Evolutionary conservation across 2,888 invertebrate genomes (phyloP).

Genomic region (Dysmachus trigonus): DNA sequence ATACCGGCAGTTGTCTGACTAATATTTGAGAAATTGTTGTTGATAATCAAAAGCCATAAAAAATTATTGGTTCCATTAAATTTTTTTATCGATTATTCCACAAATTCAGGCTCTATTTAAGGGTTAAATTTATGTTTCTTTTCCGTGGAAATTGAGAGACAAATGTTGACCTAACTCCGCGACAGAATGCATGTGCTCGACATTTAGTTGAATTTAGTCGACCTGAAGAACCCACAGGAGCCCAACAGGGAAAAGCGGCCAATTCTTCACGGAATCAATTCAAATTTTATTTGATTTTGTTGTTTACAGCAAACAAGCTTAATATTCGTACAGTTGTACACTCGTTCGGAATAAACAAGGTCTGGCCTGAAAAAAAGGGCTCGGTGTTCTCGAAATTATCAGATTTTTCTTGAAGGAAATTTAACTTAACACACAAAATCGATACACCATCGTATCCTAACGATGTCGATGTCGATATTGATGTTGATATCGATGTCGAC

Average conservation of each 20-base stretch:
- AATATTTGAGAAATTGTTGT: neutral
- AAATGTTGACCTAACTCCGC: neutral
- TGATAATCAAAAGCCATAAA: conserved; percentile 26
- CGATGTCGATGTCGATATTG: no score
- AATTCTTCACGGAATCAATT: neutral
- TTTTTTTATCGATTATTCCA: conserved; percentile 6
- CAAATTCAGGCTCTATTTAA: neutral
- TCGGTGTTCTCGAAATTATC: neutral
- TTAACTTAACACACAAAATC: neutral
- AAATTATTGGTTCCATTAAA: conserved; percentile 4
- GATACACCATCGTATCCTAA: neutral
- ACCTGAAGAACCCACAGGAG: neutral
- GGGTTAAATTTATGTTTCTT: neutral
- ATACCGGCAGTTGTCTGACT: neutral
- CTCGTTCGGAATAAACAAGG: conserved; percentile 1
- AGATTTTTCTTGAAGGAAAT: conserved; percentile 5
- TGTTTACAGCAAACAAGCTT: conserved; percentile 24
- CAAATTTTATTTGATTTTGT: conserved; percentile 12
- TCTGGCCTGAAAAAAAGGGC: neutral
- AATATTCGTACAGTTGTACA: conserved; percentile 24
- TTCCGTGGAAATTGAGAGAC: neutral
- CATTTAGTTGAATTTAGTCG: neutral
- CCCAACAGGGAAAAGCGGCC: neutral
- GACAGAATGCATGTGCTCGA: neutral
- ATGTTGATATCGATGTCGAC: no score